A percentile compares a stretch with the other conserved stretches of the same genome.
Conservation (phyloP, 2,113 vertebrate species). For the Paraplagusia blochii region DNA sequence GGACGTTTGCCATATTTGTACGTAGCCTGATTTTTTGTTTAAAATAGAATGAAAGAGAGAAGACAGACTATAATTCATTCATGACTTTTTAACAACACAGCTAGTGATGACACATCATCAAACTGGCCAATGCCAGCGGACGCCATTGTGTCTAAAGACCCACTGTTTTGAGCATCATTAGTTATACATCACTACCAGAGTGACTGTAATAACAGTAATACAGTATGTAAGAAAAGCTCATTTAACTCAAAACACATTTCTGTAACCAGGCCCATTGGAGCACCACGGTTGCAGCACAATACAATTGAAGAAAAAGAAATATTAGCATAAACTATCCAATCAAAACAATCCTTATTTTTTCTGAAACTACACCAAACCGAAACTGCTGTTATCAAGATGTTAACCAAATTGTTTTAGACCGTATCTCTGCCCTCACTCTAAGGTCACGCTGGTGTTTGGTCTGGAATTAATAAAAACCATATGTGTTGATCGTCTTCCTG, state of each 20-base stretch:
- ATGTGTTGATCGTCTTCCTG: constrained; percentile 14
- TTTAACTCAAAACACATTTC: constrained; percentile 28
- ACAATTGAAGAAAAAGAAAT: constrained; percentile 3
- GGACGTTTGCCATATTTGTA: neutral
- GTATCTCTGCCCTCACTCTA: neutral
- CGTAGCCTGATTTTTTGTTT: neutral
- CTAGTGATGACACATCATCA: too few relatives aligned
- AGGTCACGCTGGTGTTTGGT: neutral
- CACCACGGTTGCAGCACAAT: neutral
- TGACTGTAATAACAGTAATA: constrained; percentile 6
- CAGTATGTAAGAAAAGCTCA: constrained; percentile 12
- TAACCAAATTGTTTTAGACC: neutral
- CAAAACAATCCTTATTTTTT: constrained; percentile 2
- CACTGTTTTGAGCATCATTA: constrained; percentile 11
- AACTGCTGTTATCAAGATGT: neutral
- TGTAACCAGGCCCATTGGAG: constrained; percentile 1
- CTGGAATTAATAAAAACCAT: constrained; percentile 29
- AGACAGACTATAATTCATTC: neutral
- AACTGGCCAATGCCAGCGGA: neutral
- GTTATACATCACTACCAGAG: constrained; percentile 8
- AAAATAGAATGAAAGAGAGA: neutral
- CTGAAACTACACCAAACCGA: constrained; percentile 5
- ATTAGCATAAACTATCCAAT: constrained; percentile 1
- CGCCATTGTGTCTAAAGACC: constrained; percentile 3
- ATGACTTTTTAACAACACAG: constrained; percentile 5